phyloP scores from a whole-genome alignment of 2,888 invertebrate genomes.

The Ryuthela nishihirai region DNA sequence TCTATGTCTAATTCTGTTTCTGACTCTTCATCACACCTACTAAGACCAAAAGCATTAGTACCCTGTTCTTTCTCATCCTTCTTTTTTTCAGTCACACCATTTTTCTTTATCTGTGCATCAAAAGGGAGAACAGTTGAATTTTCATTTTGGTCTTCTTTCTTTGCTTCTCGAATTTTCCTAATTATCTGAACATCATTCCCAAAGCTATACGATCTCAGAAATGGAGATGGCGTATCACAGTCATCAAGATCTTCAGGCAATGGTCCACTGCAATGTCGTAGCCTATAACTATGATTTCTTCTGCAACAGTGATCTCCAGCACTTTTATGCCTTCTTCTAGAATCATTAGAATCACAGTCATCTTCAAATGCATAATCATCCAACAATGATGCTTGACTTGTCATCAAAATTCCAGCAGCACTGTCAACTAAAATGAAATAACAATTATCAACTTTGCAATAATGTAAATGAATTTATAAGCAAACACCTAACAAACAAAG shows the following conservation, averaged over 20 bases:
- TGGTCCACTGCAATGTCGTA: slow-evolving; percentile 9
- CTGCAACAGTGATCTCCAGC: slow-evolving; percentile 27
- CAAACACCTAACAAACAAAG: too few species aligned
- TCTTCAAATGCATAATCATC: neutral
- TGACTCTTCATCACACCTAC: slow-evolving; percentile 29
- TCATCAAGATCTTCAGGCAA: slow-evolving; percentile 6
- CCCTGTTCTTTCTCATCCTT: slow-evolving; percentile 41
- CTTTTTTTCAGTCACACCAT: slow-evolving; percentile 24
- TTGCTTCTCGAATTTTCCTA: slow-evolving; percentile 25
- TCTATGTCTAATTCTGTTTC: slow-evolving; percentile 14
- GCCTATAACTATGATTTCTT: neutral
- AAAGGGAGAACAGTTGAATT: slow-evolving; percentile 9
- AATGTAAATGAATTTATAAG: too few species aligned
- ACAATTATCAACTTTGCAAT: too few species aligned
- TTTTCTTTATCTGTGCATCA: slow-evolving; percentile 17
- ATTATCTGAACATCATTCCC: slow-evolving; percentile 74
- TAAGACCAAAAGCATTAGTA: slow-evolving; percentile 19
- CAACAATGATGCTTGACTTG: slow-evolving; percentile 45
- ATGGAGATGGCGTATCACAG: slow-evolving; percentile 7
- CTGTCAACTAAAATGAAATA: slow-evolving; percentile 51
- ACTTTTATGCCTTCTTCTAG: slow-evolving; percentile 37
- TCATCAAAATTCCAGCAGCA: slow-evolving; percentile 59
- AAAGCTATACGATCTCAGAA: slow-evolving; percentile 63
- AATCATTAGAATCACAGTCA: slow-evolving; percentile 1
- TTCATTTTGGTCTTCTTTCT: slow-evolving; percentile 3